Percentiles rank a stretch among this genome's conserved stretches.
These are phyloP conservation scores for Centrocercus urophasianus DNA, from an alignment of 2,113 vertebrate genomes.

Conservation along the genomic window DNA sequence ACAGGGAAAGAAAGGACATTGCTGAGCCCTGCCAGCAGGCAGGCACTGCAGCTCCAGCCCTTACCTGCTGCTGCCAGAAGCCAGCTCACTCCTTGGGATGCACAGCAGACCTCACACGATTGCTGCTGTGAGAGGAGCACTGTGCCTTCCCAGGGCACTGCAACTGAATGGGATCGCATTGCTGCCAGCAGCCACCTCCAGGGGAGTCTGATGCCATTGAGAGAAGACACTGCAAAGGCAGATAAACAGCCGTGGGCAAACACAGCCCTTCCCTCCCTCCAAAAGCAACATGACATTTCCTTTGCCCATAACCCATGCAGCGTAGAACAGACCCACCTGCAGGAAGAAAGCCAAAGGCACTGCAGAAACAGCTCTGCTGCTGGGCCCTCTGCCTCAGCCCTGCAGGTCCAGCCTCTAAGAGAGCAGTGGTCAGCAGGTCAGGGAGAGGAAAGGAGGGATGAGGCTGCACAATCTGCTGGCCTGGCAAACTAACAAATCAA, in stretches of 20 bases:
- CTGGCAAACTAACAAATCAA: not conserved
- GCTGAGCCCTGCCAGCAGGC: not conserved
- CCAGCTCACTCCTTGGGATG: rapidly evolving
- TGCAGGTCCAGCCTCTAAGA: not conserved
- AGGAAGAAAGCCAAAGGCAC: not conserved
- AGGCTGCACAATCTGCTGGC: not conserved
- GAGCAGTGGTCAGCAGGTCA: not conserved
- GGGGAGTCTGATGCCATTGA: not conserved
- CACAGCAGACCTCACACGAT: not conserved
- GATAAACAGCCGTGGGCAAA: not conserved
- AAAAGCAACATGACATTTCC: not conserved
- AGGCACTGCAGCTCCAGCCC: not conserved
- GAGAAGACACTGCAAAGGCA: not conserved
- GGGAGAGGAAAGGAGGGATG: not conserved
- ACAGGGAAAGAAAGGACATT: not conserved
- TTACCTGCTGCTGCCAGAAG: not conserved
- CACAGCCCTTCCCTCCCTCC: not conserved
- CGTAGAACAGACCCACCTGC: not conserved
- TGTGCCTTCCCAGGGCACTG: not conserved
- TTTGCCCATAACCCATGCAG: not conserved
- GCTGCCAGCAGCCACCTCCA: not conserved
- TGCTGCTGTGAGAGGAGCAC: not conserved
- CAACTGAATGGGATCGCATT: rapidly evolving
- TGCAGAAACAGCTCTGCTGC: not conserved
- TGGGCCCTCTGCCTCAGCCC: not conserved